A percentile compares a stretch with the other conserved stretches of the same genome.
Evolutionary conservation across 2,888 invertebrate genomes (phyloP).

Genomic region (Punctoribates punctum): DNA sequence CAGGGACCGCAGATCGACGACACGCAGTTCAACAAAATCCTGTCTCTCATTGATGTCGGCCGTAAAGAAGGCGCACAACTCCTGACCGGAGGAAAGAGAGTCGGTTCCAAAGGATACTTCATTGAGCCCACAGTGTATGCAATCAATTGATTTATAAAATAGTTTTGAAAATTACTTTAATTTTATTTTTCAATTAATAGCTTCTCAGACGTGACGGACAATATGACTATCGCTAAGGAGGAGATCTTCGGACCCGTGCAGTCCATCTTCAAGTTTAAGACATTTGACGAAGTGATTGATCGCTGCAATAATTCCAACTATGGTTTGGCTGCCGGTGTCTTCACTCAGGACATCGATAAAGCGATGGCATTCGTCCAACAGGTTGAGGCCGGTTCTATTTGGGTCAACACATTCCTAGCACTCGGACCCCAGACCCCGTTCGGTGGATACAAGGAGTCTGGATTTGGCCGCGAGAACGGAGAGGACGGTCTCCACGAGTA

Average conservation of each 20-base stretch:
- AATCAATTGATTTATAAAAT: slow-evolving; percentile 54
- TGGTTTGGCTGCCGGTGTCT: slow-evolving; percentile 75
- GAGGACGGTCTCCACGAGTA: slow-evolving; percentile 88
- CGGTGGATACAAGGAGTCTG: slow-evolving; percentile 51
- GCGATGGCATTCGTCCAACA: slow-evolving; percentile 70
- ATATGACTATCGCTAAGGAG: slow-evolving; percentile 57
- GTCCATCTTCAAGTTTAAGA: slow-evolving; percentile 74
- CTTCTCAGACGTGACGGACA: slow-evolving; percentile 94
- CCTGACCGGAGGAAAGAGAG: slow-evolving; percentile 52
- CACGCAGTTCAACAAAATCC: slow-evolving; percentile 52
- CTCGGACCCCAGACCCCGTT: slow-evolving; percentile 49
- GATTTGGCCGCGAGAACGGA: slow-evolving; percentile 60
- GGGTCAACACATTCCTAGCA: slow-evolving; percentile 57
- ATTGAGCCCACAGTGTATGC: slow-evolving; percentile 62
- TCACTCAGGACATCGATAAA: slow-evolving; percentile 72
- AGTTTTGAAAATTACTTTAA: no score
- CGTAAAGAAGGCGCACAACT: slow-evolving; percentile 53
- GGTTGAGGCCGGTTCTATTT: slow-evolving; percentile 74
- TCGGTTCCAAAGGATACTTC: slow-evolving; percentile 68
- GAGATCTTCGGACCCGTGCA: slow-evolving; percentile 88
- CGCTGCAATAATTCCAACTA: slow-evolving; percentile 74
- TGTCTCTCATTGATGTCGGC: slow-evolving; percentile 52
- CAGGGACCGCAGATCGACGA: slow-evolving; percentile 72
- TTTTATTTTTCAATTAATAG: slow-evolving; percentile 54
- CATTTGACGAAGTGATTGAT: slow-evolving; percentile 70